Evolutionary conservation across 2,797 vertebrate genomes (phyloP), one percentile per base, ranked within the genome.

Genomic region (Sparus aurata): DNA sequence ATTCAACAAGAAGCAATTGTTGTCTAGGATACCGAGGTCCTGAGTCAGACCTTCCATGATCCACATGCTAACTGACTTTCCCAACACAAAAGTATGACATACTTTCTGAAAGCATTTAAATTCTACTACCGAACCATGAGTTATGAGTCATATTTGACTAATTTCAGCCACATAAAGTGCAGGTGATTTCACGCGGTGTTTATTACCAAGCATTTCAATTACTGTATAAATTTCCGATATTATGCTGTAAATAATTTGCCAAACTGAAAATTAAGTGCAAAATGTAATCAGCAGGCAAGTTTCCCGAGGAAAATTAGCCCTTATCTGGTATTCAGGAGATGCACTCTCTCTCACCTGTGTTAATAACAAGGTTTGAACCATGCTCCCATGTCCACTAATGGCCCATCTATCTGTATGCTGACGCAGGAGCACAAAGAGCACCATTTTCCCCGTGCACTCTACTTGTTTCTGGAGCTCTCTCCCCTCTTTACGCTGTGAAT

Each of bases 401-500:
- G 85, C 76, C 87, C 88, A 92, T 92, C 88, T 89, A 90, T 93
- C 87, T 90, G 90, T 68, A 47, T 69, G 77, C 82, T 84, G 87
- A 90, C 69, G 69, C 79, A 54, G 73, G 75, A 85, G 79, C 84
- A 90, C 87, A 92, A 91, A 91, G 89, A 89, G 85, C 85, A 85
- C 76, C 77, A 52, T 85, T 90, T 84, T 54, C 81, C 76, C 80
- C 82, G 83, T 86, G 85, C 85, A 69, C 81, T 85, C 79, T 15
- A 76, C 85, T 89, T 92, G 85, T 90, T 88, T 90, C 88, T 69
- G 34, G 78, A 89, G 89, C 85, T 82, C 87, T 82, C 84, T 80
- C 84, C 79, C 65, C 91, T 90, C 84, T 89, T 92, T 90, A 85
- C 75, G n/a, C 78, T 3, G 80, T 94, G 93, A 95, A 79, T 88